A percentile compares a stretch with the other conserved stretches of the same genome.
These are phyloP conservation scores for Megathymus violae DNA, from an alignment of 1,140 invertebrate species.

Conservation along the genomic window DNA sequence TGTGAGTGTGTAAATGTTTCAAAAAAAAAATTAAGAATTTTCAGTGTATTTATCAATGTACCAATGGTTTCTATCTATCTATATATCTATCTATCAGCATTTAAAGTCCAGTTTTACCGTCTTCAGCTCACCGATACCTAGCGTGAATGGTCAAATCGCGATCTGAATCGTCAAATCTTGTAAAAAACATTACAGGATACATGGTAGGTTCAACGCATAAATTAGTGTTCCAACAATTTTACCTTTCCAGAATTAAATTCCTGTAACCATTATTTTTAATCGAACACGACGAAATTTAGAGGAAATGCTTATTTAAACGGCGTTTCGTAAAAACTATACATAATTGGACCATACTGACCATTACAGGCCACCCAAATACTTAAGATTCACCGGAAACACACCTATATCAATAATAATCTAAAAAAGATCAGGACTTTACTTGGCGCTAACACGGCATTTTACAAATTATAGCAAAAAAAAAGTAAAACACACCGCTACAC, in stretches of 20 bases:
- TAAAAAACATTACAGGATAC: too few relatives aligned
- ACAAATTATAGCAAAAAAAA: slow-evolving; percentile 69
- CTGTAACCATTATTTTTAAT: slow-evolving; percentile 10
- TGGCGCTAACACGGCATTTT: slow-evolving; percentile 72
- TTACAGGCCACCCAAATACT: slow-evolving; percentile 16
- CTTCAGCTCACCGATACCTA: too few relatives aligned
- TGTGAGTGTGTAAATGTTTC: too few relatives aligned
- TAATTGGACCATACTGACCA: slow-evolving; percentile 23
- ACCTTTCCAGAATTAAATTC: slow-evolving; percentile 6
- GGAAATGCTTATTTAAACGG: slow-evolving; percentile 18
- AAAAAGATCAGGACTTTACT: slow-evolving; percentile 55
- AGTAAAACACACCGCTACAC: slow-evolving; percentile 49
- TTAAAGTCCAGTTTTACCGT: too few relatives aligned
- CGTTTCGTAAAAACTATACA: slow-evolving; percentile 6
- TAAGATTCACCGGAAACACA: slow-evolving; percentile 55
- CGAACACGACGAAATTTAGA: not conserved
- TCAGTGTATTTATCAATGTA: too few relatives aligned
- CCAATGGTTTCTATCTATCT: too few relatives aligned
- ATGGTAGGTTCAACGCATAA: too few relatives aligned
- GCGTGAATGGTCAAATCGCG: too few relatives aligned
- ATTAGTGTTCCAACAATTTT: not conserved
- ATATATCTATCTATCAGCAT: too few relatives aligned
- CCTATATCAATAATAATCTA: slow-evolving; percentile 66
- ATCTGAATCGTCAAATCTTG: too few relatives aligned
- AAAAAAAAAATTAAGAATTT: too few relatives aligned